Percentiles rank a stretch among this genome's conserved stretches.
These are phyloP conservation scores for Mus pahari DNA, from an alignment of 2,113 vertebrate species.

Conservation along the genomic window DNA sequence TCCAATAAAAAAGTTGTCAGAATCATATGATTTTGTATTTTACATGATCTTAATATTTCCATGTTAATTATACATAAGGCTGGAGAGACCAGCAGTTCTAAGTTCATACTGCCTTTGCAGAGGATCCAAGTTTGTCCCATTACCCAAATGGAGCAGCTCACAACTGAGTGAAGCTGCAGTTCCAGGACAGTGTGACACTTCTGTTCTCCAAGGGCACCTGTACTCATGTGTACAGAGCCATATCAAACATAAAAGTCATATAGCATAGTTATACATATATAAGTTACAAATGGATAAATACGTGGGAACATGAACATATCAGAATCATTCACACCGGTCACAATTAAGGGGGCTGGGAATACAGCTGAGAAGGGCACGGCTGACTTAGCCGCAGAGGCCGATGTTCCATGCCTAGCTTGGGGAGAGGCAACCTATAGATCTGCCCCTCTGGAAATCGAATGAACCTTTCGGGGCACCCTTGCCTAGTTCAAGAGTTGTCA, in stretches of 20 bases:
- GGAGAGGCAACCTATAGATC: background rate
- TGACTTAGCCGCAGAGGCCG: background rate
- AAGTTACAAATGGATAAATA: background rate
- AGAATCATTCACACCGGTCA: background rate
- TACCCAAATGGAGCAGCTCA: background rate
- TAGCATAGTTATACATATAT: background rate
- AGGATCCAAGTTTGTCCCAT: background rate
- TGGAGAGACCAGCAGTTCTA: background rate
- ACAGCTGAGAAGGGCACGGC: background rate
- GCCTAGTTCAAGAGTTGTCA: background rate
- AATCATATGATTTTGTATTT: constrained; percentile 19
- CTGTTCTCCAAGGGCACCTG: background rate
- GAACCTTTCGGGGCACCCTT: background rate
- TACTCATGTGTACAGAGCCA: background rate
- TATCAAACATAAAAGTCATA: background rate
- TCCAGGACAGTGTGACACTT: background rate
- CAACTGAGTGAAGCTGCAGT: too few relatives aligned
- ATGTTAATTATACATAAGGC: background rate
- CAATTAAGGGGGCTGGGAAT: background rate
- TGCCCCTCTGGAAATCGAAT: background rate
- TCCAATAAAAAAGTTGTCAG: background rate
- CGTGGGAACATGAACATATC: background rate
- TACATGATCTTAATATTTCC: background rate
- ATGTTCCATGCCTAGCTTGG: background rate
- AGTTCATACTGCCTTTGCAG: background rate